A percentile compares a stretch with the other conserved stretches of the same genome.
Conservation (phyloP, 2,888 invertebrate genomes). For the Cataglyphis rosenhaueri region DNA sequence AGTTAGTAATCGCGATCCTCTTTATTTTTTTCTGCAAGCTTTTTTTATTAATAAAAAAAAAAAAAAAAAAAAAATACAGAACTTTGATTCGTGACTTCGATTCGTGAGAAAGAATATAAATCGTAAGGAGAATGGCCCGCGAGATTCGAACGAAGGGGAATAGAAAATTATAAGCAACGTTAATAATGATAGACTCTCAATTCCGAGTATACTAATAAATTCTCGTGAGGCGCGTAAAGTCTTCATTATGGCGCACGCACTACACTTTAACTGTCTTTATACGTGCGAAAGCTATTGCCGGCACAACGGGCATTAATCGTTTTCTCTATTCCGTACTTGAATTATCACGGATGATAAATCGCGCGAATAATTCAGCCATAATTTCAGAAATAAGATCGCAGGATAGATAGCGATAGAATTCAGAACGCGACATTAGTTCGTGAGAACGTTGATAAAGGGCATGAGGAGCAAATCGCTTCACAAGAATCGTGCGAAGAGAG, state of each 20-base stretch:
- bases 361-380: slow-evolving; percentile 53
- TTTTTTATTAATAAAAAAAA: background rate
- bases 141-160: slow-evolving; percentile 22
- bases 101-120: slow-evolving; percentile 17
- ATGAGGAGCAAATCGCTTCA: background rate
- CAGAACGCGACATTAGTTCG: slow-evolving; percentile 45
- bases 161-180: slow-evolving; percentile 25
- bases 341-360: slow-evolving; percentile 45
- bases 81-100: background rate
- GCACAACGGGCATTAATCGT: slow-evolving; percentile 44
- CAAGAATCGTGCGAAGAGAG: slow-evolving; percentile 17
- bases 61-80: background rate
- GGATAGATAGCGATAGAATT: slow-evolving; percentile 47
- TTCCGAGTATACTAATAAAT: slow-evolving; percentile 30
- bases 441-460: slow-evolving; percentile 47
- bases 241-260: slow-evolving; percentile 37
- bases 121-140: background rate
- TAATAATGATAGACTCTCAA: slow-evolving; percentile 35
- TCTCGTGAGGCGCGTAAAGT: slow-evolving; percentile 12
- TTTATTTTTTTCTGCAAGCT: background rate
- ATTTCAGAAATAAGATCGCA: slow-evolving; percentile 52
- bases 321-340: slow-evolving; percentile 43
- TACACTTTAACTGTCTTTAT: slow-evolving; percentile 18
- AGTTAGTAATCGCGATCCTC: background rate
- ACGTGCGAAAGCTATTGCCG: slow-evolving; percentile 20